Conservation (phyloP, 2,888 invertebrate genomes). For the Drosophila nr. fundita region DNA sequence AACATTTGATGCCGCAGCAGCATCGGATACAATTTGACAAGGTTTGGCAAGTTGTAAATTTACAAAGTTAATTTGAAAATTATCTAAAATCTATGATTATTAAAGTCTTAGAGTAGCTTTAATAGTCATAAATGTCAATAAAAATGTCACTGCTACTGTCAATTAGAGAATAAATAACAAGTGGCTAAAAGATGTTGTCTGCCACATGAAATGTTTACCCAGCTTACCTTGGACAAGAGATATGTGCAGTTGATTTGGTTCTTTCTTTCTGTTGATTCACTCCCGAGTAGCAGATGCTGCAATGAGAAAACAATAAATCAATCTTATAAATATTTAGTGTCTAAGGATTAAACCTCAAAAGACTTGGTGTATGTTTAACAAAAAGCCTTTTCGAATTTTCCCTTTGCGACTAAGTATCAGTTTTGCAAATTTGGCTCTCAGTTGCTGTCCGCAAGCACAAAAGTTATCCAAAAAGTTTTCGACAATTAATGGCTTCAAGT, state of each 20-base stretch:
- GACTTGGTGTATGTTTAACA: neutral
- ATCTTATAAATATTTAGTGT: neutral
- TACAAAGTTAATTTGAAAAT: neutral
- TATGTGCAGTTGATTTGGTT: neutral
- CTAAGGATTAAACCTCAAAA: neutral
- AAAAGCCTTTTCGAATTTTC: neutral
- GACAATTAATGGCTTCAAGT: conserved; percentile 43
- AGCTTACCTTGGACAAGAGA: conserved; percentile 18
- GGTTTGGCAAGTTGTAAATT: neutral
- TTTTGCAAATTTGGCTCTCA: conserved; percentile 5
- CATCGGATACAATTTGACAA: neutral
- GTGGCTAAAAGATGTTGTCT: neutral
- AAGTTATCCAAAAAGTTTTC: conserved; percentile 41
- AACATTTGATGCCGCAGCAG: neutral
- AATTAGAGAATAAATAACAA: conserved; percentile 1
- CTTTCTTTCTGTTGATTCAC: neutral
- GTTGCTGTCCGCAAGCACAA: conserved; percentile 8
- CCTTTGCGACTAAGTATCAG: neutral
- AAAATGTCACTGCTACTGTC: neutral
- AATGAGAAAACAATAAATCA: conserved; percentile 3
- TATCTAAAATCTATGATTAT: no score
- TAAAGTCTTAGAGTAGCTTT: neutral
- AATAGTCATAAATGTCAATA: neutral
- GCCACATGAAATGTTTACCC: neutral
- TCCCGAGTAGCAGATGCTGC: conserved; percentile 5